A percentile compares a stretch with the other conserved stretches of the same genome.
These are phyloP conservation scores for Cecidostiba fungosa DNA, from an alignment of 2,888 invertebrate genomes.

Conservation along the genomic window DNA sequence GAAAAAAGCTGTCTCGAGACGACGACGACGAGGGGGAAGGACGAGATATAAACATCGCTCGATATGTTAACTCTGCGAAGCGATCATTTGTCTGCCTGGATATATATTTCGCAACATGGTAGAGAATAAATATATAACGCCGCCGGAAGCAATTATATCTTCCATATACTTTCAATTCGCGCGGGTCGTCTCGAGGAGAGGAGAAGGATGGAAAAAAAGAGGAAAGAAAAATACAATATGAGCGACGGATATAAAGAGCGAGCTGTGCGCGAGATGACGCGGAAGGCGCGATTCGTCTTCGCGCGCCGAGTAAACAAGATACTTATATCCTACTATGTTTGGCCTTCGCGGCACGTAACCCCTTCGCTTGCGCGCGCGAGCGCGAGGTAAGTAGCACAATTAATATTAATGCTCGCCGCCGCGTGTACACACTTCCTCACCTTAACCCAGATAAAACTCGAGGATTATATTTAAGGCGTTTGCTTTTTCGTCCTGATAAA, in stretches of 20 bases:
- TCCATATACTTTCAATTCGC: background rate
- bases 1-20: background rate
- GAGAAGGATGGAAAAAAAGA: background rate
- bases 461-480: slow-evolving; percentile 29
- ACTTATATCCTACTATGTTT: slow-evolving; percentile 43
- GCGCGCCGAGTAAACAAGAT: slow-evolving; percentile 35
- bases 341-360: slow-evolving; percentile 30
- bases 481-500: too few relatives aligned
- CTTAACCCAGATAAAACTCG: slow-evolving; percentile 50
- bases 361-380: slow-evolving; percentile 5
- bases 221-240: background rate
- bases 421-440: slow-evolving; percentile 23
- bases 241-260: background rate
- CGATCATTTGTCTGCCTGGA: background rate
- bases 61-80: background rate
- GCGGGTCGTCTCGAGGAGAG: too few relatives aligned
- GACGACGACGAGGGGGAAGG: background rate
- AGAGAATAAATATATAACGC: too few relatives aligned
- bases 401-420: slow-evolving; percentile 44
- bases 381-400: slow-evolving; percentile 44
- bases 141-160: background rate
- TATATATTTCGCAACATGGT: background rate
- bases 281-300: slow-evolving; percentile 11
- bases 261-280: slow-evolving; percentile 14
- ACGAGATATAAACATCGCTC: background rate